These are phyloP conservation scores for Drosophila grimshawi DNA, from an alignment of 1,140 invertebrate genomes.

Conservation along the genomic window DNA sequence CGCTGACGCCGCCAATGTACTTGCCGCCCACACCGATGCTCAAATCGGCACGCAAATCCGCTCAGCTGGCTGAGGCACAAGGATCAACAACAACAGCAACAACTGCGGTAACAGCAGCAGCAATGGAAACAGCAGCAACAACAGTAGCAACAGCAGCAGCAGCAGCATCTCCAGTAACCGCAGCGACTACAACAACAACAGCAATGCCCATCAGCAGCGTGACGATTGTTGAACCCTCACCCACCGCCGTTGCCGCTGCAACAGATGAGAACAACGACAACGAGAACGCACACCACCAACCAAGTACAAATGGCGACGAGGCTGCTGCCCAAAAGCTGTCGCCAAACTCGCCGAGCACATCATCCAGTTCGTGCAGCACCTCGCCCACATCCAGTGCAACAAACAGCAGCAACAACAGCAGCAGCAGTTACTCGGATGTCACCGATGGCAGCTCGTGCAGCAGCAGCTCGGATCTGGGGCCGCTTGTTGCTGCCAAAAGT, in stretches of 20 bases:
- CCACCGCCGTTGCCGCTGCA: conserved; percentile 22
- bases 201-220: conserved; percentile 50
- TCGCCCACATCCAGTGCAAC: conserved; percentile 52
- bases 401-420: conserved; percentile 29
- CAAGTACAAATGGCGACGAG: conserved; percentile 61
- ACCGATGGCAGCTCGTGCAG: conserved; percentile 27
- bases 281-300: conserved; percentile 32
- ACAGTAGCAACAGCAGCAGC: conserved; percentile 12
- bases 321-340: conserved; percentile 27
- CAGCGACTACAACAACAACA: conserved; percentile 17
- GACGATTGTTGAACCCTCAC: conserved; percentile 54
- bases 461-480: background rate
- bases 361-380: conserved; percentile 64
- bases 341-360: conserved; percentile 54
- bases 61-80: conserved; percentile 35
- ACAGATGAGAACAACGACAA: conserved; percentile 6
- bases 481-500: conserved; percentile 21
- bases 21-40: conserved; percentile 78
- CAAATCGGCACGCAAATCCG: conserved; percentile 64
- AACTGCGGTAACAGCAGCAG: background rate
- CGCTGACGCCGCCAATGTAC: conserved; percentile 73
- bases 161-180: background rate
- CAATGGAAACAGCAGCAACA: background rate
- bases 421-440: conserved; percentile 36
- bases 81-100: background rate